Evolutionary conservation across 2,113 vertebrate genomes (phyloP).

Genomic region (Notechis scutatus): DNA sequence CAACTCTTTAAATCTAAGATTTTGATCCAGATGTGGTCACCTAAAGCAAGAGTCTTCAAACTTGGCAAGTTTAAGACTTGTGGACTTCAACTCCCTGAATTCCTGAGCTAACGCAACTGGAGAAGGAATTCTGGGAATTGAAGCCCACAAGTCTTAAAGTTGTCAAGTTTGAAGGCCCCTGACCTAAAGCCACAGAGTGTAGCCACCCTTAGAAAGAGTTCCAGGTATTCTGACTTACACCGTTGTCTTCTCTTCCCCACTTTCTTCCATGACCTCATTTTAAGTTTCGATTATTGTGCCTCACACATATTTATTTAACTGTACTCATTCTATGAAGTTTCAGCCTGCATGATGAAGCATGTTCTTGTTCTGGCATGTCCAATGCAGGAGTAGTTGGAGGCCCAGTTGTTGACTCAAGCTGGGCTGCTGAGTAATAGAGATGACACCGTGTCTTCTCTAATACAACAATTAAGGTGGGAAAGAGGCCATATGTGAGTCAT

Average conservation of each 20-base stretch:
- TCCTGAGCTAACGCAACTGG: too few species aligned
- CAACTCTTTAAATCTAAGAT: neutral
- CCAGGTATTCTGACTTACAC: neutral
- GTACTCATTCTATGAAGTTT: neutral
- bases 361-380: conserved; percentile 7
- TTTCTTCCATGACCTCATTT: neutral
- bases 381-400: too few species aligned
- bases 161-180: too few species aligned
- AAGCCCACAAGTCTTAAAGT: too few species aligned
- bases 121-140: too few species aligned
- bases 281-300: neutral
- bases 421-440: neutral
- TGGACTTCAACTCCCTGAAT: too few species aligned
- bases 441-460: neutral
- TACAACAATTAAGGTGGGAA: neutral
- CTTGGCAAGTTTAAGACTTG: too few species aligned
- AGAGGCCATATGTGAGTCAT: neutral
- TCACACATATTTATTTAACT: neutral
- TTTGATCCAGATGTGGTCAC: fast-evolving
- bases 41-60: neutral
- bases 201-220: neutral
- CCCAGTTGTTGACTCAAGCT: neutral
- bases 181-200: neutral
- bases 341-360: neutral
- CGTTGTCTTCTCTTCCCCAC: neutral